phyloP scores from a whole-genome alignment of 2,888 invertebrate genomes.

The Macaria liturata region DNA sequence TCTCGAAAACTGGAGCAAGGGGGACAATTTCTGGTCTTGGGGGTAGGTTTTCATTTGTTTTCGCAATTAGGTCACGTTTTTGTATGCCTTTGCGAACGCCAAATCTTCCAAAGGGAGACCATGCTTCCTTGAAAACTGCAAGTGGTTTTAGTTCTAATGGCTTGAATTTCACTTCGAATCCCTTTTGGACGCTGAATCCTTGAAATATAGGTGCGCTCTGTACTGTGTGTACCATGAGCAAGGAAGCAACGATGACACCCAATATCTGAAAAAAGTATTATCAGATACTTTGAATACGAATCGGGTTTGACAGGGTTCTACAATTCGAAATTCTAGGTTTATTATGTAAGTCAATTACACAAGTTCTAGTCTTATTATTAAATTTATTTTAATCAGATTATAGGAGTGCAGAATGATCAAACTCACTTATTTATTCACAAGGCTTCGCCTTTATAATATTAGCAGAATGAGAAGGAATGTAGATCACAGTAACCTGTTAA shows the following conservation, averaged over 20 bases:
- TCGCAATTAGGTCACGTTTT: conserved; percentile 34
- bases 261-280: conserved; percentile 5
- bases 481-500: too few relatives aligned
- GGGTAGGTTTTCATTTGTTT: background rate
- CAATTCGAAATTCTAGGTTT: too few relatives aligned
- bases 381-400: too few relatives aligned
- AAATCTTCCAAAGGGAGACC: conserved; percentile 55
- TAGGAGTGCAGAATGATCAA: too few relatives aligned
- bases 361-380: too few relatives aligned
- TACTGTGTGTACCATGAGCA: conserved; percentile 10
- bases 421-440: too few relatives aligned
- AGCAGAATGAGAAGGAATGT: too few relatives aligned
- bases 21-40: conserved; percentile 12
- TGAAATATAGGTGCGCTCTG: conserved; percentile 39
- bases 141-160: conserved; percentile 50
- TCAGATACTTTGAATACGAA: background rate
- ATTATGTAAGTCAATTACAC: too few relatives aligned
- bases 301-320: too few relatives aligned
- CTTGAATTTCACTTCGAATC: conserved; percentile 18
- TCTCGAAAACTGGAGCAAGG: conserved; percentile 43
- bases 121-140: conserved; percentile 53
- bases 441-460: too few relatives aligned
- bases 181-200: conserved; percentile 30
- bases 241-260: background rate
- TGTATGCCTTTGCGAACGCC: conserved; percentile 37